Evolutionary conservation across 1,140 invertebrate genomes (phyloP), one percentile per base, ranked within the genome.

Genomic region (Drosophila aff.): DNA sequence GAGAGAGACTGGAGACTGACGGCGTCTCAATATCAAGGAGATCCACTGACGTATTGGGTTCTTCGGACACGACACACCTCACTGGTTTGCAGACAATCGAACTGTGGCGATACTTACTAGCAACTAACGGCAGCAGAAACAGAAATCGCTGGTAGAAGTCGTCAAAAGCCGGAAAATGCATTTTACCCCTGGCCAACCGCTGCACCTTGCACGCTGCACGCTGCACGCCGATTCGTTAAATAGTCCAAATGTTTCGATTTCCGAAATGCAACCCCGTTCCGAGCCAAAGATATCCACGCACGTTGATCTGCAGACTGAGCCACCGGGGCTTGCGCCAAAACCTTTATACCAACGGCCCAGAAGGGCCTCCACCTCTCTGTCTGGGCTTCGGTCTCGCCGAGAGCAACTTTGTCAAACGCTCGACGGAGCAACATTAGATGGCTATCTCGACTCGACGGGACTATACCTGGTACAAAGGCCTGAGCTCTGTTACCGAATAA

Each of bases 111-210:
- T 84, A 90, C 82, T 83, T 72, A 90, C 85, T 81, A 41, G 81
- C 52, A 28, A 76, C 82, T 40, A 90, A 90, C 46, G 85, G 85
- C 79, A 90, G 33, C 46, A 90, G 71, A 71, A 90, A 65, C 55
- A 90, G 53, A 50, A 90, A 71, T 28, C 86, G 81, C 68, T 90
- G 86, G 57, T 90, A 90, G 68, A 90, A 85, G 49, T 90, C 71
- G 36, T 71, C 82, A 60, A 90, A 64, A 50, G 75, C 67, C 62
- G 81, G 85, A 82, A 90, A 90, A 72, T 90, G 79, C 85, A 90
- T 90, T 90, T 60, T 83, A 66, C 67, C 66, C 63, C 57, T 50
- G 62, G 38, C 57, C 55, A 50, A 68, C 31, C 46, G 31, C 28
- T 62, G 33, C 43, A 46, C 23, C 11, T 15, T 46, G 28, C 31